These are phyloP conservation scores for Plagiodera versicolora DNA, from an alignment of 2,888 invertebrate species.

Conservation along the genomic window DNA sequence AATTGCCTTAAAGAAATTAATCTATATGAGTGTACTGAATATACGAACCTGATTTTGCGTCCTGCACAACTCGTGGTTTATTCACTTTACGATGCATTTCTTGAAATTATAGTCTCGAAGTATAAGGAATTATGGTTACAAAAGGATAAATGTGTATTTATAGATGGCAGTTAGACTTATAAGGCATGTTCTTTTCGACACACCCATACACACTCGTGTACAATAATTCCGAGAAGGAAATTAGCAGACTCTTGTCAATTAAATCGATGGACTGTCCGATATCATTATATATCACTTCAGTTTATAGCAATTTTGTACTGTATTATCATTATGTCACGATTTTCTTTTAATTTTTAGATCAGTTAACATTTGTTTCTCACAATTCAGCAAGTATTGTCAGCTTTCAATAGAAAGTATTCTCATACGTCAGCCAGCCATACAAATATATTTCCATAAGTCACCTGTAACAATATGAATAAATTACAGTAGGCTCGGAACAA, in stretches of 20 bases:
- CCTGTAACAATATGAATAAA: slow-evolving; percentile 37
- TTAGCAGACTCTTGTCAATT: slow-evolving; percentile 21
- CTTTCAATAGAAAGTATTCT: no score
- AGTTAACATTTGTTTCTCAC: no score
- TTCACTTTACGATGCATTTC: slow-evolving; percentile 21
- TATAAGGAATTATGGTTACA: slow-evolving; percentile 19
- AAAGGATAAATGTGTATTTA: slow-evolving; percentile 23
- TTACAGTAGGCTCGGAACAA: slow-evolving; percentile 36
- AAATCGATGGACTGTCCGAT: slow-evolving; percentile 15
- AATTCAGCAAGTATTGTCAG: no score
- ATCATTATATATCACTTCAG: no score
- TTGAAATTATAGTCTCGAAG: slow-evolving; percentile 21
- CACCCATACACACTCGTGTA: slow-evolving; percentile 27
- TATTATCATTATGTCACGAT: no score
- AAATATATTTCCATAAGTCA: background rate
- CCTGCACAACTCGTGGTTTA: slow-evolving; percentile 26
- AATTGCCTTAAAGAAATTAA: slow-evolving; percentile 37
- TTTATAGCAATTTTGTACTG: no score
- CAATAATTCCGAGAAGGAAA: slow-evolving; percentile 28
- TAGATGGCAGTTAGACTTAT: slow-evolving; percentile 30
- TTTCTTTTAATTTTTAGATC: no score
- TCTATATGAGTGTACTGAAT: slow-evolving; percentile 39
- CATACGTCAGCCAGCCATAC: no score
- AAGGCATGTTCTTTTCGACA: slow-evolving; percentile 28
- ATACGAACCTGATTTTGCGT: slow-evolving; percentile 33